Percentiles rank a stretch among this genome's conserved stretches.
Conservation (phyloP, 1,140 invertebrate species). For the Drosophila pseudoananassae region DNA sequence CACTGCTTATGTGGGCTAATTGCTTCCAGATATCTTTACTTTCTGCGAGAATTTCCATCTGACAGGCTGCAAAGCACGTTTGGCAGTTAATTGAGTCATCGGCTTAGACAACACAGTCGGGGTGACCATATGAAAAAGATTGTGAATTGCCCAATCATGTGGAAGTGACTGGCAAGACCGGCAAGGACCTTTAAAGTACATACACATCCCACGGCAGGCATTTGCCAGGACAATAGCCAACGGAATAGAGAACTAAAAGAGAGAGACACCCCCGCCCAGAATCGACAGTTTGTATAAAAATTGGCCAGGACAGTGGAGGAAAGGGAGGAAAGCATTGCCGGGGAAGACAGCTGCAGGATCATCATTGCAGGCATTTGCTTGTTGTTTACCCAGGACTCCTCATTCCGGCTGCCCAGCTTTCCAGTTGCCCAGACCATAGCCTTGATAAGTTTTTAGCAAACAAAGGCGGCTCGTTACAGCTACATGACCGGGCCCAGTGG, state of each 20-base stretch:
- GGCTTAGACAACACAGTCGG: slow-evolving; percentile 63
- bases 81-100: slow-evolving; percentile 74
- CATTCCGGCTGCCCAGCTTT: slow-evolving; percentile 2
- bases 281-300: slow-evolving; percentile 71
- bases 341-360: slow-evolving; percentile 39
- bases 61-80: slow-evolving; percentile 49
- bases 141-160: slow-evolving; percentile 71
- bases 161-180: slow-evolving; percentile 64
- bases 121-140: slow-evolving; percentile 50
- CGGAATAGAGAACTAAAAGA: slow-evolving; percentile 10
- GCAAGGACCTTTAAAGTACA: slow-evolving; percentile 43
- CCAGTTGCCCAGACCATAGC: slow-evolving; percentile 51
- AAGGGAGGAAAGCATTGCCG: slow-evolving; percentile 1
- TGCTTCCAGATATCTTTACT: slow-evolving; percentile 12
- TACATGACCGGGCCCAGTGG: slow-evolving; percentile 40
- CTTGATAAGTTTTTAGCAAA: slow-evolving; percentile 79
- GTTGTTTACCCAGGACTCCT: slow-evolving; percentile 50
- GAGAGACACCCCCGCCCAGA: slow-evolving; percentile 35
- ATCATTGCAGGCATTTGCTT: slow-evolving; percentile 68
- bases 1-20: slow-evolving; percentile 27
- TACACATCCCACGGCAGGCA: slow-evolving; percentile 16
- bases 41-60: slow-evolving; percentile 24
- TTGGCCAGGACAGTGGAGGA: slow-evolving; percentile 29
- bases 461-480: slow-evolving; percentile 69
- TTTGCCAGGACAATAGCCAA: slow-evolving; percentile 27